Base-by-base conservation (phyloP, 2,113 vertebrate genomes). In the Triplophysa rosa region DNA sequence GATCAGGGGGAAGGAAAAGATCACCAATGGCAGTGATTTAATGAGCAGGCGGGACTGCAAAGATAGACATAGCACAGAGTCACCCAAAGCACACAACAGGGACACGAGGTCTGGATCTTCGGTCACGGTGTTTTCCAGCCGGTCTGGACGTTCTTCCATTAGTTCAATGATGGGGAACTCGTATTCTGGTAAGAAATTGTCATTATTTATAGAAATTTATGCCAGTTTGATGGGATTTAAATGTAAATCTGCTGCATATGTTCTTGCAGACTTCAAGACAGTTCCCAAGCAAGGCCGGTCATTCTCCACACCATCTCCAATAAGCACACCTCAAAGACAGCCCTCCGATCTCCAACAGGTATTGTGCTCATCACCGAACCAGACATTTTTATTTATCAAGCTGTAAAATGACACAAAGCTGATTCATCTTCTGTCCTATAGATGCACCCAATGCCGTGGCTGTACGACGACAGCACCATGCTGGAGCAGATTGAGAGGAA, bases 401-500 rank as follows among this genome's bases (percentile, higher is more conserved):
- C 58, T 1, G 56, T 40, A 64, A 52, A 58, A 54, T 52, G n/a
- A n/a, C 8, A 14, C 2, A 14, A 2, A 82, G 77, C 19, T 29
- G 81, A 52, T 47, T 26, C 21, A 64, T 37, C 16, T 13, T 64
- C 17, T 47, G 9, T 64, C 12, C 85, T 66, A 84, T 75, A 98
- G 96, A 94, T 98, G 91, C 93, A 95, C 1, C 95, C 95, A 87
- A 96, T 98, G 94, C 97, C 95, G 74, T 98, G 98, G 98, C 90
- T 97, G 88, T 96, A 96, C 85, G 96, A 96, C 79, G 98, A 99
- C 92, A 95, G 94, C 86, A 99, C 95, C 3, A 98, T 99, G 96
- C 91, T 98, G 84, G 97, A 98, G 83, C 97, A 96, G 93, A 99
- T 99, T 79, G 96, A 98, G 92, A 96, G 96, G 87, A 99, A 99